Conservation (phyloP, 2,113 vertebrate genomes). For the Ursus arctos region DNA sequence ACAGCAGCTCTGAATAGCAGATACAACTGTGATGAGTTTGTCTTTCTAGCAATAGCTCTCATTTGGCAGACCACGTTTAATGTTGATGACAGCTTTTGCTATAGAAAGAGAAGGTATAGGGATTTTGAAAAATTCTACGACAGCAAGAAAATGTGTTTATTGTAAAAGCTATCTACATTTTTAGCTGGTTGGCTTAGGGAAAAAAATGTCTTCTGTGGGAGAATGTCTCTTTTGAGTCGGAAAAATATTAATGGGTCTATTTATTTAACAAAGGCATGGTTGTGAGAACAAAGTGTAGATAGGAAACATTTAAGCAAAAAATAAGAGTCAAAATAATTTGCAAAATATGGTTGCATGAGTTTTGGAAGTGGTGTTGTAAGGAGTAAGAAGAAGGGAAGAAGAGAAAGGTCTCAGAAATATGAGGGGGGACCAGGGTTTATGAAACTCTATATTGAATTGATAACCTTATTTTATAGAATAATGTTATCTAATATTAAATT, state of each 20-base stretch:
- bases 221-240: background rate
- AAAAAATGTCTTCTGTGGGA: background rate
- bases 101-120: background rate
- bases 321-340: background rate
- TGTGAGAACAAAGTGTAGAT: background rate
- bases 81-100: background rate
- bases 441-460: background rate
- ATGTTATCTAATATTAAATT: background rate
- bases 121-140: conserved; percentile 35
- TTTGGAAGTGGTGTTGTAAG: background rate
- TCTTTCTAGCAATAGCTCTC: background rate
- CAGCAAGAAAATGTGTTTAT: background rate
- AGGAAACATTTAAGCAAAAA: background rate
- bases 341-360: background rate
- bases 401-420: background rate
- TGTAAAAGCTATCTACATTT: background rate
- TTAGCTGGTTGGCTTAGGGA: background rate
- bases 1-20: background rate
- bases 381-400: background rate
- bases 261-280: background rate
- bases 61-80: background rate
- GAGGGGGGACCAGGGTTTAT: rapidly evolving
- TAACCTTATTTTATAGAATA: background rate
- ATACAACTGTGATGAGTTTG: background rate
- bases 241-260: background rate